Evolutionary conservation across 2,113 vertebrate species (phyloP).

Genomic region (Cercopithecus mona): DNA sequence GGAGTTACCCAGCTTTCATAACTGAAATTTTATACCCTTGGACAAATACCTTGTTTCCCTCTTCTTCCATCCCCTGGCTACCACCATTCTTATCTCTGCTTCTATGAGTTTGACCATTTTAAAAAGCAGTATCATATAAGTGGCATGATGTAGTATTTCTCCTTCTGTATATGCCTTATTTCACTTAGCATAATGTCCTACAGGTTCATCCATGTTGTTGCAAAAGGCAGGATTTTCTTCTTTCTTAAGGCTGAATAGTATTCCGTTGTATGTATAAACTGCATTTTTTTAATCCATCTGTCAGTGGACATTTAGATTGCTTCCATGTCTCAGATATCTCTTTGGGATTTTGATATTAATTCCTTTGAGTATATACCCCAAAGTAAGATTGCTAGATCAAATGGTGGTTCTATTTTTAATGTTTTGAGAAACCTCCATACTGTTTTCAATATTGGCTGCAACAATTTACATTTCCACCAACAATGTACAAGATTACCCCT

Average conservation of each 20-base stretch:
- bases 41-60: neutral
- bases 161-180: neutral
- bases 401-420: neutral
- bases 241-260: neutral
- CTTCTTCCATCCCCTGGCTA: no score
- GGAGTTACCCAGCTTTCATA: neutral
- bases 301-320: no score
- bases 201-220: neutral
- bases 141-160: neutral
- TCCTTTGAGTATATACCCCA: neutral
- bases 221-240: neutral
- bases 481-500: neutral
- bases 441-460: neutral
- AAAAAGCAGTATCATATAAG: neutral
- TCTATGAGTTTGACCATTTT: neutral
- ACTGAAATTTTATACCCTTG: neutral
- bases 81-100: neutral
- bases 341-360: neutral
- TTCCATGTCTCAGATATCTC: neutral
- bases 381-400: neutral
- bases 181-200: neutral
- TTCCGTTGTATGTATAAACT: neutral
- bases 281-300: no score
- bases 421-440: neutral
- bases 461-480: neutral